Base-by-base conservation (phyloP, 2,888 invertebrate species). In the Achlya flavicornis region DNA sequence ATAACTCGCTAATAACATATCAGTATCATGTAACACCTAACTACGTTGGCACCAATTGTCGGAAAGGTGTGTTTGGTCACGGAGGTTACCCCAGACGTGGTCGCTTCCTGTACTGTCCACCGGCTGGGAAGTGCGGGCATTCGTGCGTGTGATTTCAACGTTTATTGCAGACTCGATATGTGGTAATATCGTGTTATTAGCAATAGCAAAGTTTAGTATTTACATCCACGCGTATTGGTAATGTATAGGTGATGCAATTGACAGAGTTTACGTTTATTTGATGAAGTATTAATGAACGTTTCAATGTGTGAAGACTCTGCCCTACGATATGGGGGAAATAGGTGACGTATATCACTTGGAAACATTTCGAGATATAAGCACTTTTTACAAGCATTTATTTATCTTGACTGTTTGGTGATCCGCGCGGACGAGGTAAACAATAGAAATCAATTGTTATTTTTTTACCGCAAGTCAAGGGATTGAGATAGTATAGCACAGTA, bases 121-220 rank as follows among this genome's bases (percentile, higher is more conserved):
- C 63, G 61, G 71, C 69, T 74, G 74, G 81, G 80, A 80, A 82
- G 71, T 68, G 68, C 58, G 73, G 38, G 66, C 76, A 74, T 69
- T 83, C 70, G 76, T 70, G 76, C 81, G 73, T 77, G 71, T 57
- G 16, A 48, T 61, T 64, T 41, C 60, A 19, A 41, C 41, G 57
- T 57, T 19, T 57, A 14, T 62, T 41, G 58, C 41, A 12, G 14
- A n/a, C 62, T n/a, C 62, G 62, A 35, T 35, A 43, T 57, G 60
- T 38, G 35, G 38, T 57, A 62, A 62, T 38, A 35, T 62, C 41
- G 53, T 57, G 62, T 57, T 26, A 57, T 60, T 59, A 53, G 16
- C 53, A 46, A n/a, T 59, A 16, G 3, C 48, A 53, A 53, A 53
- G 41, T 43, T 60, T 41, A 26, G 5, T 35, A 33, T 58, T 58